Percentiles rank a stretch among this genome's conserved stretches.
Evolutionary conservation across 2,888 invertebrate species (phyloP).

Genomic region (Himalopsyche kuldschensis): DNA sequence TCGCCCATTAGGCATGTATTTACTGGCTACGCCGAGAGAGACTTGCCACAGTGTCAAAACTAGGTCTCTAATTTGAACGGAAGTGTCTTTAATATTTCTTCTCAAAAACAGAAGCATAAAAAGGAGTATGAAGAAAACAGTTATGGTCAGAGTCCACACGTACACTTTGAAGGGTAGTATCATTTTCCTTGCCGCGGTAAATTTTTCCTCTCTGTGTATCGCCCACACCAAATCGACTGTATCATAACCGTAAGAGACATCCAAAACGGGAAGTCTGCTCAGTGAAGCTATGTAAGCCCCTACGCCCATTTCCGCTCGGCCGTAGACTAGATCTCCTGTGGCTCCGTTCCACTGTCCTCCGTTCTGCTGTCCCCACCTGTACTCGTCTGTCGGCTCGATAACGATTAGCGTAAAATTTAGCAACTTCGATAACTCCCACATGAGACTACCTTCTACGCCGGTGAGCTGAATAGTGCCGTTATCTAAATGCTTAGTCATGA

Average conservation of each 20-base stretch:
- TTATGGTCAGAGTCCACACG: constrained; percentile 23
- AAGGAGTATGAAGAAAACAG: not conserved
- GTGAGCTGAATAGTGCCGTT: constrained; percentile 4
- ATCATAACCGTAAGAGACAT: constrained; percentile 29
- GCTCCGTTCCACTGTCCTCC: constrained; percentile 31
- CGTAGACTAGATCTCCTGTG: constrained; percentile 23
- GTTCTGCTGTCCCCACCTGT: constrained; percentile 27
- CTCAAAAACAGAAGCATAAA: constrained; percentile 8
- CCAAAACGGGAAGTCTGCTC: constrained; percentile 11
- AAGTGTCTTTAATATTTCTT: not conserved
- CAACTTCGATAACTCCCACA: constrained; percentile 11
- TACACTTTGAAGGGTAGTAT: constrained; percentile 15
- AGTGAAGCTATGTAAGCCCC: constrained; percentile 18
- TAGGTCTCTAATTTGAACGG: not conserved
- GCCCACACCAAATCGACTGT: constrained; percentile 32
- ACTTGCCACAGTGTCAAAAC: constrained; percentile 25
- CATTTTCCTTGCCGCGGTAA: constrained; percentile 8
- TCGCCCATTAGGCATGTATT: constrained; percentile 17
- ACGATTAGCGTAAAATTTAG: constrained; percentile 26
- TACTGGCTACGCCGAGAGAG: constrained; percentile 20
- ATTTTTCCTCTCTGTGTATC: constrained; percentile 21
- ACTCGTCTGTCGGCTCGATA: constrained; percentile 14
- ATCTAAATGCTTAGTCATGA: not conserved
- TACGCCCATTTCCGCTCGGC: constrained; percentile 33
- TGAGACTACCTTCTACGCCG: constrained; percentile 28